Evolutionary conservation across 2,888 invertebrate species (phyloP).

Genomic region (Trissolcus japonicus): DNA sequence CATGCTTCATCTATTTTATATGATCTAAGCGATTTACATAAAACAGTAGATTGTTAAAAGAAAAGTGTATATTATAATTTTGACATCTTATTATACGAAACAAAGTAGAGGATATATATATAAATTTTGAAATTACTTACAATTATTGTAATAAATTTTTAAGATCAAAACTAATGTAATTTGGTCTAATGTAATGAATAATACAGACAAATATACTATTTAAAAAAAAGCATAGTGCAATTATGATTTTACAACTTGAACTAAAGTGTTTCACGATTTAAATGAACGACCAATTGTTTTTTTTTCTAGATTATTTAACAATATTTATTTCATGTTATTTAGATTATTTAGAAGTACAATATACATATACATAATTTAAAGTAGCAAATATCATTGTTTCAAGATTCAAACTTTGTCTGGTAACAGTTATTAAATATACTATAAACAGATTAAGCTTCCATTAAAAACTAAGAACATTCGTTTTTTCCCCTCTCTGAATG

Average conservation of each 20-base stretch:
- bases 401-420: slow-evolving; percentile 20
- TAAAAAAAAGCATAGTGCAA: slow-evolving; percentile 13
- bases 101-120: slow-evolving; percentile 41
- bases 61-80: slow-evolving; percentile 37
- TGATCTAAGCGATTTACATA: slow-evolving; percentile 48
- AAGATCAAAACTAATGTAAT: slow-evolving; percentile 62
- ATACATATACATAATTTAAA: slow-evolving; percentile 42
- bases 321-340: slow-evolving; percentile 46
- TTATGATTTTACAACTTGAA: neutral
- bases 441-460: neutral
- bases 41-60: slow-evolving; percentile 40
- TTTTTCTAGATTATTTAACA: slow-evolving; percentile 41
- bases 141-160: slow-evolving; percentile 61
- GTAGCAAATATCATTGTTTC: slow-evolving; percentile 35
- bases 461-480: too few species aligned
- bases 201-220: slow-evolving; percentile 49
- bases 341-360: slow-evolving; percentile 20
- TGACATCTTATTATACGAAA: slow-evolving; percentile 41
- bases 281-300: too few species aligned
- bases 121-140: slow-evolving; percentile 49
- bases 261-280: too few species aligned
- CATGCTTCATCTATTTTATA: slow-evolving; percentile 53
- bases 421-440: slow-evolving; percentile 12
- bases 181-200: slow-evolving; percentile 63
- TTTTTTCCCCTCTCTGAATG: too few species aligned